These are phyloP conservation scores for Volucella inanis DNA, from an alignment of 2,888 invertebrate species.

Conservation along the genomic window DNA sequence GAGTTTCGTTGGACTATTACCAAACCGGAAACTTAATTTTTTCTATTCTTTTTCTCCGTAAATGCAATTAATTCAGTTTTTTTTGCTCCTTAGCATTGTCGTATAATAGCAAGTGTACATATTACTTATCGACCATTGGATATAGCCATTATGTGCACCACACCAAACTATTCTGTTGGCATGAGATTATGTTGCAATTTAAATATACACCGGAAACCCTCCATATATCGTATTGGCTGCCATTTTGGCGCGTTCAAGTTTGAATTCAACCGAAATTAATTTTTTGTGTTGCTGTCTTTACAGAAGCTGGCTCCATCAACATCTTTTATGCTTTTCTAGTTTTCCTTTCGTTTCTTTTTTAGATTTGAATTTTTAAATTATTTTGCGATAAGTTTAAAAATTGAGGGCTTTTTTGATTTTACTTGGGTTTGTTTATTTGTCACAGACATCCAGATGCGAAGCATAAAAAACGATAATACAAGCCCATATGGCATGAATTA, in stretches of 20 bases:
- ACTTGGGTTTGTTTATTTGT: neutral
- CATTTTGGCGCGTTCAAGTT: slow-evolving; percentile 65
- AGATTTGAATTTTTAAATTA: slow-evolving; percentile 62
- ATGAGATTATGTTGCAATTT: slow-evolving; percentile 55
- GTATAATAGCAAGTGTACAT: slow-evolving; percentile 59
- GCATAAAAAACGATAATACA: slow-evolving; percentile 53
- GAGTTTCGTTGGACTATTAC: slow-evolving; percentile 58
- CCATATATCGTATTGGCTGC: slow-evolving; percentile 50
- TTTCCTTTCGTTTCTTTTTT: neutral
- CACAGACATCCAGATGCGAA: slow-evolving; percentile 64
- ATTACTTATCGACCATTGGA: slow-evolving; percentile 68
- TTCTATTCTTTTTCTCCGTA: slow-evolving; percentile 50
- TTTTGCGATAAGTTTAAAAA: slow-evolving; percentile 40
- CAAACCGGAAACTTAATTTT: slow-evolving; percentile 70
- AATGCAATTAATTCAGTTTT: slow-evolving; percentile 67
- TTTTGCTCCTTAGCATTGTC: slow-evolving; percentile 47
- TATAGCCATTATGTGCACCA: slow-evolving; percentile 23
- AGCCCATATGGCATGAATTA: slow-evolving; percentile 67
- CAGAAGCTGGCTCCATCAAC: slow-evolving; percentile 68
- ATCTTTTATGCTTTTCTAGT: slow-evolving; percentile 1
- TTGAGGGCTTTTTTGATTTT: slow-evolving; percentile 23
- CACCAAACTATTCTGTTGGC: slow-evolving; percentile 43
- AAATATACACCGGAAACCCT: slow-evolving; percentile 59
- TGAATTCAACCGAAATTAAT: slow-evolving; percentile 59
- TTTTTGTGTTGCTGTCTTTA: slow-evolving; percentile 59